phyloP scores from a whole-genome alignment of 2,113 vertebrate species.

The Morone chrysops region DNA sequence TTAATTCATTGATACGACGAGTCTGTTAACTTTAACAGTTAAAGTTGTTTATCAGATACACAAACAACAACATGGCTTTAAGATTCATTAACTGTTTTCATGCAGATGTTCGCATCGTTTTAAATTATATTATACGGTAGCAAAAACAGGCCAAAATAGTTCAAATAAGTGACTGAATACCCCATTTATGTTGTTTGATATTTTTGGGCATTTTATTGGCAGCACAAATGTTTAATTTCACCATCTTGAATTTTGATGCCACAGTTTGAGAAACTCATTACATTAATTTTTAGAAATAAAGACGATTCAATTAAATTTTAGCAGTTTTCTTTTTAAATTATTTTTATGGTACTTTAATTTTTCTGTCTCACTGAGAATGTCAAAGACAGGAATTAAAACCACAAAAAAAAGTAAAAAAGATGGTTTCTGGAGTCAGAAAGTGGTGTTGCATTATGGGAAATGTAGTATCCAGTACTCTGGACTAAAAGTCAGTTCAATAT shows the following conservation, averaged over 20 bases:
- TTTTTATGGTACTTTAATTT: neutral
- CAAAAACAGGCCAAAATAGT: conserved; percentile 31
- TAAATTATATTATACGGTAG: conserved; percentile 27
- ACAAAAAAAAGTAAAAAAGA: neutral
- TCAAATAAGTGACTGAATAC: neutral
- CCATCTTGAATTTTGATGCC: too few relatives aligned
- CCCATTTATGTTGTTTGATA: neutral
- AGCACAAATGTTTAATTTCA: too few relatives aligned
- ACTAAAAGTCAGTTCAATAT: too few relatives aligned
- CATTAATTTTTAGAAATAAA: too few relatives aligned
- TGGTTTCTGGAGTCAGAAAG: neutral
- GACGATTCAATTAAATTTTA: neutral
- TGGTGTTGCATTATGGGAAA: too few relatives aligned
- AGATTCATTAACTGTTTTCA: conserved; percentile 30
- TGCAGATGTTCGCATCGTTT: conserved; percentile 45
- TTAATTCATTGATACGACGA: conserved; percentile 17
- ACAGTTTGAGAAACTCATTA: too few relatives aligned
- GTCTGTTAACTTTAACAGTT: conserved; percentile 29
- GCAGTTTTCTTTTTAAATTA: neutral
- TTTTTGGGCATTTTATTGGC: neutral
- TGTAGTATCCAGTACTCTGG: too few relatives aligned
- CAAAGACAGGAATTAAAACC: too few relatives aligned
- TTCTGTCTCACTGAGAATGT: too few relatives aligned
- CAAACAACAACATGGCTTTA: conserved; percentile 41
- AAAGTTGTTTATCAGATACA: conserved; percentile 39